Base-by-base conservation (phyloP, 2,888 invertebrate species). In the Eurois occulta region DNA sequence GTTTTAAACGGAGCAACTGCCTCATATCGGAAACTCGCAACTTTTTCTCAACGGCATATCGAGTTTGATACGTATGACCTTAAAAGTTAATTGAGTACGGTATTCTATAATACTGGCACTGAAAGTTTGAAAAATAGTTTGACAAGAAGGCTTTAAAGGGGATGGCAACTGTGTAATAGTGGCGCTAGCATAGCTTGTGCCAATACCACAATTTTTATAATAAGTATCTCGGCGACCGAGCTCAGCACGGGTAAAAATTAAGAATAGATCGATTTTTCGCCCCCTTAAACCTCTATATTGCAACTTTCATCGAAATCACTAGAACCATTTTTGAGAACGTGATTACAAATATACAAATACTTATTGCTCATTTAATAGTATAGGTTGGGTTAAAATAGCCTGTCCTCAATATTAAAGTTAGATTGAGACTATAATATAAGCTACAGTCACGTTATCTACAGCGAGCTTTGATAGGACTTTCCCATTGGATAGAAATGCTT, bases 1-100 rank as follows among this genome's bases (percentile, higher is more conserved):
- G 73, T 74, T 72, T 58, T 58, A 74, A 35, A 28, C 73, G 7
- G 58, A 58, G 73, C 74, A 58, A 46, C 55, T 10, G 21, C n/a
- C 52, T 24, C 38, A 55, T 10, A 10, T 21, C 43, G 35, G 55
- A 55, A 73, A 43, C 1, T 28, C 7, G 11, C 3, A 10, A 24
- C 3, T 35, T 58, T 72, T 72, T 74, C 24, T 55, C 8, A 8
- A 43, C 21, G 32, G 18, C 13, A n/a, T 1, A 43, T n/a, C 13
- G 46, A 38, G 35, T 70, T 32, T 32, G n/a, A 41, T n/a, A 35
- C 60, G 13, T 38, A 11, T 16, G 55, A 72, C 55, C 38, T 28
- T 38, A 28, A 28, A 38, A 70, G 8, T 70, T 38, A 7, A 41
- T 18, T 18, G 6, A 41, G 10, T 58, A 38, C 35, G 4, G 52